Conservation (phyloP, 2,113 vertebrate genomes). For the Symphodus melops region DNA sequence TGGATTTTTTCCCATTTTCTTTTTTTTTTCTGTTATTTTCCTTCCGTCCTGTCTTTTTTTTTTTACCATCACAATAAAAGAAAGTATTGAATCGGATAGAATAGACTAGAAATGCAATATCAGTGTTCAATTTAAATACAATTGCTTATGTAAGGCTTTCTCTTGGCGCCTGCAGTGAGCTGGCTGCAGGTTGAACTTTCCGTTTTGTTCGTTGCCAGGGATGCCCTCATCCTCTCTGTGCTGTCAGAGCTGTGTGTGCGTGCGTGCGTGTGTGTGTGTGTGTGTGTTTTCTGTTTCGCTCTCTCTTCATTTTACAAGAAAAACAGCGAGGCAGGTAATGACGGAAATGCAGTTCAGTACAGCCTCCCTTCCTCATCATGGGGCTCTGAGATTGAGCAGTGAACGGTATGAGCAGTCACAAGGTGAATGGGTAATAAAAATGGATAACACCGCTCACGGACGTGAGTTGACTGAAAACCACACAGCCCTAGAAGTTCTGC, state of each 20-base stretch:
- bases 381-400: constrained; percentile 26
- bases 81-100: background rate
- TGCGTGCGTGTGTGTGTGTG: constrained; percentile 22
- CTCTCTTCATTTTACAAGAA: background rate
- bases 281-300: background rate
- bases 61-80: constrained; percentile 57
- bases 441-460: background rate
- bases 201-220: constrained; percentile 44
- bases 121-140: constrained; percentile 24
- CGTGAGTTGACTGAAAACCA: constrained; percentile 24
- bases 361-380: constrained; percentile 11
- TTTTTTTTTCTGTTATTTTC: constrained; percentile 60
- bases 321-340: background rate
- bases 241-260: constrained; percentile 52
- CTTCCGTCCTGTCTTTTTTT: constrained; percentile 29
- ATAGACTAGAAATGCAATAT: constrained; percentile 17
- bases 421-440: constrained; percentile 14
- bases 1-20: constrained; percentile 58
- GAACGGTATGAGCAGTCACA: background rate
- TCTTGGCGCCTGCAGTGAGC: constrained; percentile 28
- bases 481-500: background rate
- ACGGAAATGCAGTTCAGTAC: background rate
- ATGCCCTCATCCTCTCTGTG: constrained; percentile 56
- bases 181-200: constrained; percentile 60
- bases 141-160: constrained; percentile 42